These are phyloP conservation scores for Parelbella ahira DNA, from an alignment of 2,888 invertebrate genomes.

Conservation along the genomic window DNA sequence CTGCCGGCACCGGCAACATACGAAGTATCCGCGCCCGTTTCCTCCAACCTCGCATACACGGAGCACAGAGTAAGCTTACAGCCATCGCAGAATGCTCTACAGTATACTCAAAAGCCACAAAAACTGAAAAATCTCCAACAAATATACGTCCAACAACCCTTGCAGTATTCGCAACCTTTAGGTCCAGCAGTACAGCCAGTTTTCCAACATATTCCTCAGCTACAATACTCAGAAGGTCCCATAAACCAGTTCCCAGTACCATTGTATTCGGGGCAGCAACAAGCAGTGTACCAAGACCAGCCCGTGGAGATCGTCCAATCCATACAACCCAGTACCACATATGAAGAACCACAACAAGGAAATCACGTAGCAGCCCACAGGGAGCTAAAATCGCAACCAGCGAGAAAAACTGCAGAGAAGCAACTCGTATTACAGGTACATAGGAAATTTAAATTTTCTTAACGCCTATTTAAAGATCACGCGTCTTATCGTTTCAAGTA, in stretches of 20 bases:
- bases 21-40: slow-evolving; percentile 56
- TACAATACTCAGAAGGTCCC: slow-evolving; percentile 3
- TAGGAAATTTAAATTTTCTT: too few relatives aligned
- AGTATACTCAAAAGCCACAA: slow-evolving; percentile 35
- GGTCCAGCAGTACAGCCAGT: slow-evolving; percentile 22
- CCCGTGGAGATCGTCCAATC: slow-evolving; percentile 14
- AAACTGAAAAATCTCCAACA: slow-evolving; percentile 25
- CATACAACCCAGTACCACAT: slow-evolving; percentile 23
- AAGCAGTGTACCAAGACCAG: slow-evolving; percentile 17
- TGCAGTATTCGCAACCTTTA: slow-evolving; percentile 5
- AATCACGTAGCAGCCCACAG: slow-evolving; percentile 12
- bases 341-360: slow-evolving; percentile 18
- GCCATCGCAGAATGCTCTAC: slow-evolving; percentile 33
- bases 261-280: slow-evolving; percentile 23
- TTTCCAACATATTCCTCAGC: slow-evolving; percentile 28
- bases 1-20: slow-evolving; percentile 50
- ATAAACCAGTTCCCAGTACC: slow-evolving; percentile 32
- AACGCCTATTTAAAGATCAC: too few relatives aligned
- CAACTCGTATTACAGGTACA: slow-evolving; percentile 8
- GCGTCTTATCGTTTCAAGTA: too few relatives aligned
- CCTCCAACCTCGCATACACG: slow-evolving; percentile 58
- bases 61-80: slow-evolving; percentile 50
- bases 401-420: slow-evolving; percentile 5
- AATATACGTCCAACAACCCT: slow-evolving; percentile 12
- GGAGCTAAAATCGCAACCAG: slow-evolving; percentile 18